Evolutionary conservation across 2,797 vertebrate genomes (phyloP), one percentile per base, ranked within the genome.

Genomic region (Lagodon rhomboides): DNA sequence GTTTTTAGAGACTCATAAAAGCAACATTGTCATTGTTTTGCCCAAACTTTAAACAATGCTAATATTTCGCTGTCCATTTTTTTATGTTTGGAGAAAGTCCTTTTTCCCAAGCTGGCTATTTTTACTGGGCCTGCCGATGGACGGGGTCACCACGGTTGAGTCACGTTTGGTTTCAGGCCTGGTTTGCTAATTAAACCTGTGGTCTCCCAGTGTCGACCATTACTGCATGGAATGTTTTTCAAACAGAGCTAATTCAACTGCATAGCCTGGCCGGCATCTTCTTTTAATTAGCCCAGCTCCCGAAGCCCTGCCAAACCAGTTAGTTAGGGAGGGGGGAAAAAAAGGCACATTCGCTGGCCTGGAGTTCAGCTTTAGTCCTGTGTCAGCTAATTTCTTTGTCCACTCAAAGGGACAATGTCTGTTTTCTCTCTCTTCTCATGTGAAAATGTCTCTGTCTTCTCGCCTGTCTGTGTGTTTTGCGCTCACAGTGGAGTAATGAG

Each of bases 401-500:
- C 81, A 81, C 77, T 86, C 77, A 81, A 80, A 82, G 68, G 74
- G 61, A 79, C 68, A 13, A 76, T 79, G 88, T 87, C 88, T 92
- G 73, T 88, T 90, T 93, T 90, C 54, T 86, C 77, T 87, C 85
- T 88, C 63, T 74, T 73, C 56, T 68, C 47, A 85, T 87, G 22
- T 77, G 64, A 86, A 78, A 65, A 49, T 75, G 62, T 80, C 10
- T 71, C 43, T 82, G 75, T 80, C 56, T 46, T 47, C 38, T 67
- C 76, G 64, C 58, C 56, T 46, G 43, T 81, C 49, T 83, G 63
- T 71, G 20, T 30, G 51, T 64, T 30, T 71, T 64, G 43, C 41
- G 3, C 68, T 27, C 59, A 74, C 92, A 99, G 98, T 99, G 98
- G 98, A 99, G 96, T 90, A 98, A 97, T 38, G 90, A 95, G 62